Evolutionary conservation across 1,140 invertebrate genomes (phyloP), one percentile per base, ranked within the genome.

Genomic region (Platyscapa corneri): DNA sequence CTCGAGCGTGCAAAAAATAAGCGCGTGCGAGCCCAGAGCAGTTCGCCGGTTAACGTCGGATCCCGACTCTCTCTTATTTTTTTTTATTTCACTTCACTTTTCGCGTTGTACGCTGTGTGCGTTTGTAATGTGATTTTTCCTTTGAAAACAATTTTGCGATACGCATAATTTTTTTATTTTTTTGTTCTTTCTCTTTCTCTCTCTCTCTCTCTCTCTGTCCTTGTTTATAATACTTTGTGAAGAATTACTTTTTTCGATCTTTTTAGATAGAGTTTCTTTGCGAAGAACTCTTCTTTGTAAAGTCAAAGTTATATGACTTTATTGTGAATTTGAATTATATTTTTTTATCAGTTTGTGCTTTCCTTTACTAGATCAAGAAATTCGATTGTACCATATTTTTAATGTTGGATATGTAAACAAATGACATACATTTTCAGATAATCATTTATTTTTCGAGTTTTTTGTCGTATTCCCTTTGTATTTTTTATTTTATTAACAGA

Each of bases 21-120:
- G 81, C 32, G 65, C 56, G 32, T 42, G 87, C 56, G 32, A 80
- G 56, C 64, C 32, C 39, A 46, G 39, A 80, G 80, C 74, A 72
- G 74, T 77, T 87, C 75, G 82, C 53, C 77, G 84, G 85, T 86
- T 86, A 82, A 82, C 84, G 70, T 81, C 70, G 10, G 3, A 78
- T 49, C 27, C 32, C 64, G 56, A 81, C 87, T 87, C 75, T 30
- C 23, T 67, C 23, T 70, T 77, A 23, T 27, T 20, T 30, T 76
- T 37, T 76, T 65, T 64, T 37, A 14, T 70, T 70, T 81, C 10
- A n/a, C 20, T 49, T 34, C n/a, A 34, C 27, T 67, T 67, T 34
- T 60, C 70, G 18, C 39, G 60, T 65, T 80, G 7, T 53, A n/a
- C 30, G 37, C 65, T 65, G 14, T 80, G 14, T 65, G 16, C 23